A percentile compares a stretch with the other conserved stretches of the same genome.
phyloP scores from a whole-genome alignment of 2,888 invertebrate species.

The Eupithecia dodoneata region DNA sequence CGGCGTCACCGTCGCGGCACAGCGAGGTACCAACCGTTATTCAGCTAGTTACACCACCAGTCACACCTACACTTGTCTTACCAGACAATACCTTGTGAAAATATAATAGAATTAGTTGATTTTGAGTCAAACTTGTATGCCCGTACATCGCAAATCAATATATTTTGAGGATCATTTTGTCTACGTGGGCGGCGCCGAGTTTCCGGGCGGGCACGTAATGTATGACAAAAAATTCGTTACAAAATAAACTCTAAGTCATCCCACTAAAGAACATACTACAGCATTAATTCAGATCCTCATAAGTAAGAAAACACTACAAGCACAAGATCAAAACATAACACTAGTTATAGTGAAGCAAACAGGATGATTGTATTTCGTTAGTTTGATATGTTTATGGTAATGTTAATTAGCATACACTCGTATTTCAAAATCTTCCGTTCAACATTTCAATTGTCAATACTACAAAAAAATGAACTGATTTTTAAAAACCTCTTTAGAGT shows the following conservation, averaged over 20 bases:
- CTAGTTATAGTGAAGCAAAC: conserved; percentile 68
- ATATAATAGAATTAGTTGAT: conserved; percentile 83
- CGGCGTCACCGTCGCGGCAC: conserved; percentile 70
- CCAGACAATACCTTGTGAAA: conserved; percentile 84
- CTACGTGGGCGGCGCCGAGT: conserved; percentile 70
- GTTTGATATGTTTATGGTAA: conserved; percentile 39
- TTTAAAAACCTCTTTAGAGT: neutral
- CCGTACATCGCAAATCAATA: conserved; percentile 65
- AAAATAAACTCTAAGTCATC: conserved; percentile 60
- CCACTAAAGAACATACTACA: conserved; percentile 35
- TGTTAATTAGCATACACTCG: conserved; percentile 72
- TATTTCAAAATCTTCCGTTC: conserved; percentile 65
- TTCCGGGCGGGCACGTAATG: conserved; percentile 66
- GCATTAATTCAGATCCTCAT: conserved; percentile 65
- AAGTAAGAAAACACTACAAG: conserved; percentile 74
- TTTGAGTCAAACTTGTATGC: conserved; percentile 78
- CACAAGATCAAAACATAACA: conserved; percentile 61
- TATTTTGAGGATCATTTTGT: conserved; percentile 72
- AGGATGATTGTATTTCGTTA: conserved; percentile 60
- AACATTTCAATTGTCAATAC: conserved; percentile 53
- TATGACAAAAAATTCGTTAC: conserved; percentile 68
- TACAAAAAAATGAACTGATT: conserved; percentile 7
- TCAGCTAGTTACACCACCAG: conserved; percentile 77
- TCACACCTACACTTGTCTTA: conserved; percentile 83
- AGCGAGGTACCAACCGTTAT: conserved; percentile 78